Evolutionary conservation across 2,113 vertebrate species (phyloP).

Genomic region (Polyodon spathula): DNA sequence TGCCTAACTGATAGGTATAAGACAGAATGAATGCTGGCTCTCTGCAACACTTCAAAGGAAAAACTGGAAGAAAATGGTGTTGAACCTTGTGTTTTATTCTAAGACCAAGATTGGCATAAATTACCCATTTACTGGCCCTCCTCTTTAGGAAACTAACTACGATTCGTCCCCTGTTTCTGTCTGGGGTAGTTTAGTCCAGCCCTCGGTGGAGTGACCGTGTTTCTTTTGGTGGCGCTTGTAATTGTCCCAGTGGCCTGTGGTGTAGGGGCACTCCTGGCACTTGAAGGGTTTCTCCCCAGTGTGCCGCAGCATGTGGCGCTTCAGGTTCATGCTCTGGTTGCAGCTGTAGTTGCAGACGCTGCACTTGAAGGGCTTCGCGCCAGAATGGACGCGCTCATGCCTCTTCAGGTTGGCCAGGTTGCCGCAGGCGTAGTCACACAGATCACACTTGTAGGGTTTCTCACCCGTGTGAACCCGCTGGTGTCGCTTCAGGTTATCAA

Average conservation of each 20-base stretch:
- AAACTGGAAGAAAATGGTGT: too few relatives aligned
- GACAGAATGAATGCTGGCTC: too few relatives aligned
- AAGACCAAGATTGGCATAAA: too few relatives aligned
- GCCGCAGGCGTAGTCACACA: conserved; percentile 89
- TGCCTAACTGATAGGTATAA: too few relatives aligned
- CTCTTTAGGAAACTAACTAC: not conserved
- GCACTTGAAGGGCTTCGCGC: conserved; percentile 91
- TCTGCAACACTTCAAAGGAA: too few relatives aligned
- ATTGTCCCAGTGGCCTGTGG: conserved; percentile 97
- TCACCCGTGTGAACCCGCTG: conserved; percentile 82
- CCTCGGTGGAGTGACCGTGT: conserved; percentile 71
- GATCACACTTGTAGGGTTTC: conserved; percentile 85
- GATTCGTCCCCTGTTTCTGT: conserved; percentile 20
- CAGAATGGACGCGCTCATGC: conserved; percentile 90
- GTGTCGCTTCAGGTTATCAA: conserved; percentile 95
- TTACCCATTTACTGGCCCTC: not conserved
- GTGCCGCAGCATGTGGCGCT: conserved; percentile 93
- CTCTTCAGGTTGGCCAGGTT: conserved; percentile 96
- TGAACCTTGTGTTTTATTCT: too few relatives aligned
- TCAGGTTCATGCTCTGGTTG: conserved; percentile 99
- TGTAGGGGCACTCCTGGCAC: conserved; percentile 83
- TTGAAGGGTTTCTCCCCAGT: conserved; percentile 91
- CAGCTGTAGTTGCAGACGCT: conserved; percentile 89
- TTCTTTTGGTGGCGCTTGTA: conserved; percentile 98
- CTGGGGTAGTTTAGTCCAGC: conserved; percentile 66